A percentile compares a stretch with the other conserved stretches of the same genome.
Conservation (phyloP, 1,140 invertebrate genomes). For the Drosophila aff. region DNA sequence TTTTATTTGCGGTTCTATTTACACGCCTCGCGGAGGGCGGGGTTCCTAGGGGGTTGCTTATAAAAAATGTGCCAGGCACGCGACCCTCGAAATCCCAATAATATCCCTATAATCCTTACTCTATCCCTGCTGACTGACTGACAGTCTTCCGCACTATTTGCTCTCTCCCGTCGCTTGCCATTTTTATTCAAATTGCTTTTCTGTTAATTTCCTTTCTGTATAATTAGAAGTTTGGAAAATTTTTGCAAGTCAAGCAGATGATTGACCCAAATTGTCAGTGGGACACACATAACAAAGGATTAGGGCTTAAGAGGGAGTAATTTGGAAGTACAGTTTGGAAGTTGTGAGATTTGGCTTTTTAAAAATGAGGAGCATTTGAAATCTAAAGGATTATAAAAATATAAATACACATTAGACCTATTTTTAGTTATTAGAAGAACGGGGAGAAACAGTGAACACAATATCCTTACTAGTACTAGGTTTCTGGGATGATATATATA, state of each 20-base stretch:
- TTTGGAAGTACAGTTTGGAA: conserved; percentile 13
- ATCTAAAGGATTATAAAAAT: not conserved
- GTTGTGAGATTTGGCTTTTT: not conserved
- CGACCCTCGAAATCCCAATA: conserved; percentile 71
- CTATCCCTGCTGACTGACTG: conserved; percentile 42
- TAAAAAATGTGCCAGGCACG: conserved; percentile 77
- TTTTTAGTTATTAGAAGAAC: not conserved
- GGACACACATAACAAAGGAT: conserved; percentile 39
- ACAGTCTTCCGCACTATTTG: conserved; percentile 36
- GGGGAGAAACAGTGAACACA: not conserved
- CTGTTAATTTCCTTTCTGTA: conserved; percentile 33
- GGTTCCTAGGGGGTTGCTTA: conserved; percentile 37
- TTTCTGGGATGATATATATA: not conserved
- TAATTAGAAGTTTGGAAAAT: conserved; percentile 56
- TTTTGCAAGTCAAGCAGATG: conserved; percentile 72
- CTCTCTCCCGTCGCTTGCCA: conserved; percentile 53
- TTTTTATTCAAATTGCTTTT: conserved; percentile 68
- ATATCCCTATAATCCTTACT: conserved; percentile 61
- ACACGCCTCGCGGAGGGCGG: conserved; percentile 22
- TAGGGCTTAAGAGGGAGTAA: not conserved
- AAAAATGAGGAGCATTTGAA: not conserved
- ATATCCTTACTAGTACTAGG: not conserved
- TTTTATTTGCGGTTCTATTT: conserved; percentile 80
- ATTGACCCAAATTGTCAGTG: conserved; percentile 66
- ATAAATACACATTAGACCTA: not conserved